Evolutionary conservation across 2,113 vertebrate species (phyloP), one percentile per base, ranked within the genome.

Genomic region (Smithornis capensis): DNA sequence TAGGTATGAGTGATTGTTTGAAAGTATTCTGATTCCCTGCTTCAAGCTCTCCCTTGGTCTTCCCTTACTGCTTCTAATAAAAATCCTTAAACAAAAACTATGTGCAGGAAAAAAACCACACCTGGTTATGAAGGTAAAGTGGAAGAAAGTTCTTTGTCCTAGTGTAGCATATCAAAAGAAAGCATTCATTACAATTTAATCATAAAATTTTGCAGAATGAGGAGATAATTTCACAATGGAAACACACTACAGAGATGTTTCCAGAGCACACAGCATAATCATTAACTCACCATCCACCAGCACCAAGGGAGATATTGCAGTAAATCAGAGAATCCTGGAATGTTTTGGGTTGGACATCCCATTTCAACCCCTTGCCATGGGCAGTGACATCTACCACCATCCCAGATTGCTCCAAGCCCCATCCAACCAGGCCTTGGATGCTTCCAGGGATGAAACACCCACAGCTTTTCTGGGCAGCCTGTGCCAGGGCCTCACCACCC

Each of bases 301-400:
- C 4, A 17, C 42, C 7, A 31, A 60, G 33, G 22, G 17, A 38
- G 4, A 6, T 5, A 18, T 1, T 29, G 31, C 14, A 27, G 27
- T 6, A n/a, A 79, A 67, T 19, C 14, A 8, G 23, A 44, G 44
- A 49, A 24, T 27, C 44, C 31, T 4, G 2, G 55, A 4, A 12
- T 14, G 35, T 5, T 6, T 44, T 35, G 37, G 17, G 11, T 9
- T 50, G 28, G 47, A 45, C 27, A 10, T 5, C 14, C 4, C 1
- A 1, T 23, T 0, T 22, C 33, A 33, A 2, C 16, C 25, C 44
- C 45, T 38, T 53, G 47, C 40, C 47, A 19, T 8, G 47, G 10
- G 14, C 56, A 55, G 40, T 24, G 40, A 40, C 75, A 35, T 1
- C 17, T 79, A 0, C 49, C 56, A 29, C 29, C 1, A 0, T 16